A percentile compares a stretch with the other conserved stretches of the same genome.
These are phyloP conservation scores for Tauraco erythrolophus DNA, from an alignment of 2,113 vertebrate genomes.

Conservation along the genomic window DNA sequence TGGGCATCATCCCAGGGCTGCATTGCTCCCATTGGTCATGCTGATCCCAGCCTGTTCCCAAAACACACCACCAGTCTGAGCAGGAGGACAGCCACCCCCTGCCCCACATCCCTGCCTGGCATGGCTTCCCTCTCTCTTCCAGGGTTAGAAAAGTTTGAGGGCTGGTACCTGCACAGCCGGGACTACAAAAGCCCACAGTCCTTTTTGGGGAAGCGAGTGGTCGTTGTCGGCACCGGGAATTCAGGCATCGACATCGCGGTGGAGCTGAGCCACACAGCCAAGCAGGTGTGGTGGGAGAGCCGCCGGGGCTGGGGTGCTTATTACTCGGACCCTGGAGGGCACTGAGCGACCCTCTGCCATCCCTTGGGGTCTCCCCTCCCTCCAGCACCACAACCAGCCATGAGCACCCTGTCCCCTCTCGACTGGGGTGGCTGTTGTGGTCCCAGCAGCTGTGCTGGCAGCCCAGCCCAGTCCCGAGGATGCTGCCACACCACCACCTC, in stretches of 20 bases:
- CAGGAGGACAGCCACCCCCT: background rate
- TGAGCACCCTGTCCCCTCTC: accelerated
- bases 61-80: background rate
- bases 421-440: background rate
- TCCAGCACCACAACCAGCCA: background rate
- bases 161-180: constrained; percentile 80
- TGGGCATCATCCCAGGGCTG: background rate
- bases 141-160: constrained; percentile 84
- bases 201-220: constrained; percentile 79
- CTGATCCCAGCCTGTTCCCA: background rate
- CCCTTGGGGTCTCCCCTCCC: background rate
- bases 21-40: background rate
- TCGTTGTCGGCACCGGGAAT: constrained; percentile 85
- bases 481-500: background rate
- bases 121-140: background rate
- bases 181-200: constrained; percentile 80
- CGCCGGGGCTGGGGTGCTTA: background rate
- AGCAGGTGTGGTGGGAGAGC: constrained; percentile 72
- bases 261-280: constrained; percentile 81
- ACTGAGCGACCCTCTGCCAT: accelerated
- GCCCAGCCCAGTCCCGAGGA: background rate
- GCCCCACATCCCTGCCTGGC: background rate
- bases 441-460: background rate
- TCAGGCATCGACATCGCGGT: constrained; percentile 84
- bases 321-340: background rate